These are phyloP conservation scores for Chiroxiphia lanceolata DNA, from an alignment of 2,797 vertebrate species.

Conservation along the genomic window DNA sequence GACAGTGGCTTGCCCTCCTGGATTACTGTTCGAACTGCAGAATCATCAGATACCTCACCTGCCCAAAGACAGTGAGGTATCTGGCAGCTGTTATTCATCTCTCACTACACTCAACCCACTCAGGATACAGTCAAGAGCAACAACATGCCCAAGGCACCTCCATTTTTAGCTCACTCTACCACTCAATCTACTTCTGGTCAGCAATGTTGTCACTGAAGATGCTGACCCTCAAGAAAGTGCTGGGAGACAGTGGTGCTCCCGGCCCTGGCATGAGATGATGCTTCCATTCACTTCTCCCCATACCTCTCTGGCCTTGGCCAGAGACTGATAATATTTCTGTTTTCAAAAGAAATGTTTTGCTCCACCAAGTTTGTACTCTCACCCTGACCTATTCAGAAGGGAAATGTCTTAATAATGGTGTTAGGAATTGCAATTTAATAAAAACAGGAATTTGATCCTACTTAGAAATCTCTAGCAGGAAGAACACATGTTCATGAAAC, in stretches of 20 bases:
- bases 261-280: background rate
- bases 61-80: background rate
- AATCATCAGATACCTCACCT: background rate
- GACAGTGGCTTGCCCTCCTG: background rate
- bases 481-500: background rate
- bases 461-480: background rate
- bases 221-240: background rate
- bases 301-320: background rate
- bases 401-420: background rate
- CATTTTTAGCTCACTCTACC: background rate
- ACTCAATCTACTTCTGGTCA: background rate
- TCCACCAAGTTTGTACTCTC: background rate
- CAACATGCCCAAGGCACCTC: background rate
- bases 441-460: background rate
- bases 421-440: background rate
- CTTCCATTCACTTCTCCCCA: background rate
- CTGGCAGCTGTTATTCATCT: rapidly evolving
- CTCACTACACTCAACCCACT: background rate
- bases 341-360: background rate
- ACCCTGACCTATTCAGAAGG: background rate
- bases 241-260: background rate
- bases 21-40: background rate
- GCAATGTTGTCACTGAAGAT: background rate
- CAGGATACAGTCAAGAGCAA: background rate
- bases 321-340: background rate